Conservation (phyloP, 2,888 invertebrate genomes). For the Chymomyza caudatula region DNA sequence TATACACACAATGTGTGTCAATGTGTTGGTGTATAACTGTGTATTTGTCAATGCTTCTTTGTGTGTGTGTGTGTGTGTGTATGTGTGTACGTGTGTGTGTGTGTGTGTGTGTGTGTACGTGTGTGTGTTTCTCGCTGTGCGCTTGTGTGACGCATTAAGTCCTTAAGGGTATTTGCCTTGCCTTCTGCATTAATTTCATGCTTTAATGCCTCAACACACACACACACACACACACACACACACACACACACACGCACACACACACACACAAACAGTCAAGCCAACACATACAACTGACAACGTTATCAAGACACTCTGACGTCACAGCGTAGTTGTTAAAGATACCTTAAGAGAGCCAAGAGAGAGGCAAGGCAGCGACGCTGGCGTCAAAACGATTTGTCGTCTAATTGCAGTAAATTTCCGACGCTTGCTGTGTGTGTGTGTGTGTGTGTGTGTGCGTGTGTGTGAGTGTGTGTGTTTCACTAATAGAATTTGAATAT, state of each 20-base stretch:
- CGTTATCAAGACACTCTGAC: neutral
- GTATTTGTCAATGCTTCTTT: neutral
- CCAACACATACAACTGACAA: neutral
- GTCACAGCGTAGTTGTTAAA: neutral
- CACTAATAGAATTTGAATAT: conserved; percentile 1
- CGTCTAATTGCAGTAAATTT: conserved; percentile 54
- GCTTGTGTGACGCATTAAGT: conserved; percentile 47
- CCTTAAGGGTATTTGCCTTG: conserved; percentile 40
- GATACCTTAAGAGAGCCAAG: neutral
- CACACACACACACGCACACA: conserved; percentile 16
- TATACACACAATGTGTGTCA: neutral
- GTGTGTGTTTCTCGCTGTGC: conserved; percentile 25
- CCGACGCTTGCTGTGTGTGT: neutral
- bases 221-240: conserved; percentile 6
- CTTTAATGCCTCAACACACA: conserved; percentile 49
- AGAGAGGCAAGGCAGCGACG: neutral
- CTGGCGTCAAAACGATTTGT: conserved; percentile 45
- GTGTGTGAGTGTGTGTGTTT: neutral
- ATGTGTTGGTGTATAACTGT: neutral
- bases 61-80: neutral
- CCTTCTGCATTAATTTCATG: conserved; percentile 51
- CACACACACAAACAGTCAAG: conserved; percentile 2
- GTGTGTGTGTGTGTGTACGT: conserved; percentile 7
- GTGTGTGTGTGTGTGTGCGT: neutral
- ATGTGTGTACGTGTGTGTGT: conserved; percentile 8